These are phyloP conservation scores for Exocentrus adspersus DNA, from an alignment of 2,888 invertebrate genomes.

Conservation along the genomic window DNA sequence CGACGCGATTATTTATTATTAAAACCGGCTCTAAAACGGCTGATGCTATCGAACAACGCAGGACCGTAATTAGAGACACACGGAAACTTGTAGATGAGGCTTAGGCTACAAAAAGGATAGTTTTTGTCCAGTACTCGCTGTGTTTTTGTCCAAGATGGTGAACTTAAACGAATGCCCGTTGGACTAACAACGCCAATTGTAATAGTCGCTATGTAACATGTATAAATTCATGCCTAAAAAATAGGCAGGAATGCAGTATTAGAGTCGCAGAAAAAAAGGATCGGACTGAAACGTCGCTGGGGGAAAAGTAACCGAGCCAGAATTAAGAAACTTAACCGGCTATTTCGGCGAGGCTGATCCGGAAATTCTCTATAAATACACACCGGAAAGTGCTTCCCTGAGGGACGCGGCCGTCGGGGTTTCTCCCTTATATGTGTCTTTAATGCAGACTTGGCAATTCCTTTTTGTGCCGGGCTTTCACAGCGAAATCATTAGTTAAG, in stretches of 20 bases:
- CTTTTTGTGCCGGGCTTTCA: no score
- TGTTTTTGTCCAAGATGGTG: no score
- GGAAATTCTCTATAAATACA: slow-evolving; percentile 1
- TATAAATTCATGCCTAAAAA: no score
- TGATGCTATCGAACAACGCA: neutral
- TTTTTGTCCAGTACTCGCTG: no score
- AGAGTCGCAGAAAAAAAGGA: neutral
- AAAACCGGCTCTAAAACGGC: slow-evolving; percentile 4
- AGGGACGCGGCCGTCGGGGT: neutral
- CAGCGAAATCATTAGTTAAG: no score
- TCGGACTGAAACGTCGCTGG: neutral
- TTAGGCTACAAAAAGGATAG: no score
- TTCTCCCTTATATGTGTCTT: neutral
- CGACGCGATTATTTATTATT: slow-evolving; percentile 21
- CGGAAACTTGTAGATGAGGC: no score
- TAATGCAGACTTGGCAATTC: neutral
- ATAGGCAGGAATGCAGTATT: no score
- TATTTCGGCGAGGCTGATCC: neutral
- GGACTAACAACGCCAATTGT: no score
- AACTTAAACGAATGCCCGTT: no score
- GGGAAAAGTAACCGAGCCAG: neutral
- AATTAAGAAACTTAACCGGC: neutral
- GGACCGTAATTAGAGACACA: neutral
- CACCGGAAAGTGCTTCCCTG: neutral
- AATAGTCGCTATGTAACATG: no score